Conservation (phyloP, 2,113 vertebrate species). For the Triplophysa dalaica region DNA sequence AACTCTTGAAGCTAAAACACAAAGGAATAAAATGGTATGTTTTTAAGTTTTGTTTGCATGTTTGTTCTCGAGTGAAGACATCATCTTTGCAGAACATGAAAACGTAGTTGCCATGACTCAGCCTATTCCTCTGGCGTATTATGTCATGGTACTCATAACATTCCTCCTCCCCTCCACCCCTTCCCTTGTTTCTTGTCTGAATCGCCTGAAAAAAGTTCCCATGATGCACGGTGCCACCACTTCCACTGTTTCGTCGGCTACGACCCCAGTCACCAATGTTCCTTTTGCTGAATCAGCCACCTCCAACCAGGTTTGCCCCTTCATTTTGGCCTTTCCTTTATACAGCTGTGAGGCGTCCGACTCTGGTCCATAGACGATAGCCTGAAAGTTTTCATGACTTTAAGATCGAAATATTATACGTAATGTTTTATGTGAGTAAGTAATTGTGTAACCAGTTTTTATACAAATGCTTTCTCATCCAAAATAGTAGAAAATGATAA, state of each 20-base stretch:
- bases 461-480: background rate
- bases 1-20: conserved; percentile 10
- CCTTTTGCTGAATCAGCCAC: conserved; percentile 93
- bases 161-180: conserved; percentile 82
- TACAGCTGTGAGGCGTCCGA: conserved; percentile 58
- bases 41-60: conserved; percentile 69
- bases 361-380: conserved; percentile 48
- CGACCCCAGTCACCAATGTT: conserved; percentile 93
- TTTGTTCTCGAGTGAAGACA: conserved; percentile 72
- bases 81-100: conserved; percentile 85
- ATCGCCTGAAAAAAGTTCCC: conserved; percentile 91
- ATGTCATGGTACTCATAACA: conserved; percentile 88
- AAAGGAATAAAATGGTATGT: conserved; percentile 5
- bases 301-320: conserved; percentile 98
- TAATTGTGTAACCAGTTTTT: background rate
- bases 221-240: conserved; percentile 98
- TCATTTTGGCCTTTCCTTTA: conserved; percentile 80
- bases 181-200: conserved; percentile 87
- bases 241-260: conserved; percentile 95
- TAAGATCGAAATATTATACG: background rate
- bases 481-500: background rate
- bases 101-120: conserved; percentile 83
- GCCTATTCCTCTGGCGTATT: conserved; percentile 79
- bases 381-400: background rate
- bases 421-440: background rate